Base-by-base conservation (phyloP, 2,888 invertebrate genomes). In the Drosophila barbarae region DNA sequence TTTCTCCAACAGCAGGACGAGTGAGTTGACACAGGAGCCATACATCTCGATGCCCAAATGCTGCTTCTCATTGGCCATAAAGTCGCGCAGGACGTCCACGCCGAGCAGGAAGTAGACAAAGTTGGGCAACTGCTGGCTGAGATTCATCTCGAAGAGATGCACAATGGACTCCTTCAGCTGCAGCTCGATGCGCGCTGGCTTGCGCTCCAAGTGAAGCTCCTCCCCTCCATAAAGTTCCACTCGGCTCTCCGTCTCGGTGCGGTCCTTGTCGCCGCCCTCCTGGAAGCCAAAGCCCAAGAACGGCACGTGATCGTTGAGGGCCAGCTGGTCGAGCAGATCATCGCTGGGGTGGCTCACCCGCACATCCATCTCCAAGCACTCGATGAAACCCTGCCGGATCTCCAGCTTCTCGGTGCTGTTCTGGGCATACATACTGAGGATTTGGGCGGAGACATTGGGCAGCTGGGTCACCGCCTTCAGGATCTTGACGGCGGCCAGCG, bases 51-150 rank as follows among this genome's bases (percentile, higher is more conserved):
- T 89, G 35, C 93, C 92, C 1, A 95, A 93, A 83, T 95, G 95
- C 87, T 95, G 94, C 67, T 96, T 92, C 23, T 94, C 92, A 1
- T 95, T 95, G 84, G 93, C 93, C 50, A 92, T 91, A 41, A 96
- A 93, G 71, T 96, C 95, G 55, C 94, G 94, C 0, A 92, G 91
- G 5, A 95, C 90, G 76, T 96, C 94, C 88, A 97, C 97, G 0
- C 97, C 98, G 3, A 98, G 92, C 49, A 98, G 91, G 87, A 95
- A 96, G 87, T 97, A 96, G 0, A 96, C 94, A 9, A 98, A 90
- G 90, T 97, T 98, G 3, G 97, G 97, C 21, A 95, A 90, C 1
- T 94, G 93, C 54, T 95, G 93, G 5, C 92, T 92, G 55, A 98
- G 90, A 84, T 95, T 93, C 73, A 94, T 93, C 86, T 95, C 93